Evolutionary conservation across 2,888 invertebrate species (phyloP).

Genomic region (Seira ritae): DNA sequence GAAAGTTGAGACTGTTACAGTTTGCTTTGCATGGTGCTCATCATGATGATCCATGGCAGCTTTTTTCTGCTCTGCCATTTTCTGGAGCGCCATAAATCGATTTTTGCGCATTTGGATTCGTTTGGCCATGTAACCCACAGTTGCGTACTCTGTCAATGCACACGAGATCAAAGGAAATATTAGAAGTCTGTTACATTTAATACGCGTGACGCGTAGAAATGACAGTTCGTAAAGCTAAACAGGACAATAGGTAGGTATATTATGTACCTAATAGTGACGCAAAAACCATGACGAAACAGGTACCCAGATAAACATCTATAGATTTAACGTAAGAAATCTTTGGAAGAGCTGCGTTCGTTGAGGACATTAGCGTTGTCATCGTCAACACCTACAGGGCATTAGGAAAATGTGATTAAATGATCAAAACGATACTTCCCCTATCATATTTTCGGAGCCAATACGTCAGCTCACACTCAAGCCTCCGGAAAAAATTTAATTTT

Average conservation of each 20-base stretch:
- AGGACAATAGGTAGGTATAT: too few relatives aligned
- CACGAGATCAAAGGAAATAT: not conserved
- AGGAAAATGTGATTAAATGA: constrained; percentile 8
- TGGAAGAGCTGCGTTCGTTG: constrained; percentile 96
- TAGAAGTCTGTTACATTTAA: not conserved
- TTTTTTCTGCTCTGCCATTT: constrained; percentile 94
- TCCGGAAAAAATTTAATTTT: too few relatives aligned
- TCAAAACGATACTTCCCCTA: not conserved
- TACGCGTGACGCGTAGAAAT: too few relatives aligned
- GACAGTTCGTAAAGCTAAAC: too few relatives aligned
- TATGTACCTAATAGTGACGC: constrained; percentile 95
- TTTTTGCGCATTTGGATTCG: constrained; percentile 97
- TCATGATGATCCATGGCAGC: constrained; percentile 83
- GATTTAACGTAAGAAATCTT: constrained; percentile 99
- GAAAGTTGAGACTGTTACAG: constrained; percentile 60
- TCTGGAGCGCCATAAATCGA: constrained; percentile 91
- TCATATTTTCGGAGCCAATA: too few relatives aligned
- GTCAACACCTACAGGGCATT: constrained; percentile 83
- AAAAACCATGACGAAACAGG: constrained; percentile 99
- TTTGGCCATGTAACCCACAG: constrained; percentile 98
- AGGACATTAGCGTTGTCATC: constrained; percentile 98
- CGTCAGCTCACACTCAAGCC: too few relatives aligned
- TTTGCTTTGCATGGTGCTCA: constrained; percentile 74
- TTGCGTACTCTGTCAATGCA: constrained; percentile 90
- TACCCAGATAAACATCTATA: constrained; percentile 97